Evolutionary conservation across 2,113 vertebrate genomes (phyloP).

Genomic region (Phasianus colchicus): DNA sequence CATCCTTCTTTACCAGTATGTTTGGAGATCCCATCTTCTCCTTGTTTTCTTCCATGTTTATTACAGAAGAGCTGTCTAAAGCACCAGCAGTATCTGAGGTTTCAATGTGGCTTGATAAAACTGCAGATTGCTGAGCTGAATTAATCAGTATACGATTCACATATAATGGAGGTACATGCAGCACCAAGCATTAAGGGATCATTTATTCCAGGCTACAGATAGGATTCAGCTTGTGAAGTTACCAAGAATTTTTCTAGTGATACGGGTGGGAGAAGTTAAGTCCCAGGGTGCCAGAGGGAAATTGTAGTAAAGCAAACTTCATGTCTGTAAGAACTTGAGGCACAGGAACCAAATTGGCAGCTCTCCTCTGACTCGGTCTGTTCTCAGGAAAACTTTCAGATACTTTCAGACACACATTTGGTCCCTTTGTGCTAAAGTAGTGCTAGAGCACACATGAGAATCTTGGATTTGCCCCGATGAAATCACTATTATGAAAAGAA

Average conservation of each 20-base stretch:
- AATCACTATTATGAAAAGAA: slow-evolving; percentile 40
- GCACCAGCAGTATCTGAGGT: neutral
- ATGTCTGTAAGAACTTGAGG: slow-evolving; percentile 32
- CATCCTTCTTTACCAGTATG: neutral
- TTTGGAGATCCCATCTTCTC: neutral
- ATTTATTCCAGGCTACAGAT: neutral
- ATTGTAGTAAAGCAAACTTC: neutral
- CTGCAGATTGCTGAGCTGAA: neutral
- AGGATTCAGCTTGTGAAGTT: neutral
- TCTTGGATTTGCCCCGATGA: slow-evolving; percentile 38
- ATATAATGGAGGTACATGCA: neutral
- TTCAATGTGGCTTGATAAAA: neutral
- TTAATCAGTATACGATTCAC: neutral
- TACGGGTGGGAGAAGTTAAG: neutral
- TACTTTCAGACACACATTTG: slow-evolving; percentile 39
- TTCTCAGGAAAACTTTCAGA: slow-evolving; percentile 2
- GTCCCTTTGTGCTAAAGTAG: neutral
- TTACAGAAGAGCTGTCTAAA: neutral
- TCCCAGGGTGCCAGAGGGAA: neutral
- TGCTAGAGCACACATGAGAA: slow-evolving; percentile 38
- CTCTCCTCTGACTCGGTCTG: neutral
- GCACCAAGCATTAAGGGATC: neutral
- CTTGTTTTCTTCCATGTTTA: neutral
- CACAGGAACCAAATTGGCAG: slow-evolving; percentile 14
- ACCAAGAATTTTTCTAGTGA: neutral